phyloP scores from a whole-genome alignment of 2,113 vertebrate species.

The Myotis davidii region DNA sequence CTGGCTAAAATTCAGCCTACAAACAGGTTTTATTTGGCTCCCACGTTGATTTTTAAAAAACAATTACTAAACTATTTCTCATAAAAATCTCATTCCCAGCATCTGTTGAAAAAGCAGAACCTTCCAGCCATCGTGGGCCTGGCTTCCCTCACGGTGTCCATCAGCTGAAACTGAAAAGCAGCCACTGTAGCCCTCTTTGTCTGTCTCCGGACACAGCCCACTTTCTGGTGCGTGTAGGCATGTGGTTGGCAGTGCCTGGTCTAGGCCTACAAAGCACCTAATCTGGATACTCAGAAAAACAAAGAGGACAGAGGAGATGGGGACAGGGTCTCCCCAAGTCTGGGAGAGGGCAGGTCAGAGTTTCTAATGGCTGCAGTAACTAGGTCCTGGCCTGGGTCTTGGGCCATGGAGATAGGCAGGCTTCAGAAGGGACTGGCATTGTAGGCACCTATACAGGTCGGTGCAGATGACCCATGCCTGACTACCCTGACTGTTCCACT shows the following conservation, averaged over 20 bases:
- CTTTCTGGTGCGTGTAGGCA: fast-evolving
- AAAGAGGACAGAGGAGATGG: neutral
- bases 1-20: neutral
- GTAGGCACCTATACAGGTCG: neutral
- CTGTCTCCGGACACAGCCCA: neutral
- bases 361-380: neutral
- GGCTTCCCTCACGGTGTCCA: neutral
- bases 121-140: neutral
- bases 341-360: neutral
- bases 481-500: neutral
- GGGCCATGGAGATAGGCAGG: neutral
- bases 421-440: neutral
- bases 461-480: fast-evolving
- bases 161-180: neutral
- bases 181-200: too few species aligned
- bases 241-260: neutral
- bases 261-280: neutral
- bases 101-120: neutral
- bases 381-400: neutral
- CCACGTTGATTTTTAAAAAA: neutral
- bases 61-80: neutral
- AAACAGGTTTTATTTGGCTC: neutral
- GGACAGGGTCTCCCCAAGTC: neutral
- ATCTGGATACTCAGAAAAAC: neutral
- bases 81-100: neutral